Conservation (phyloP, 2,888 invertebrate species). For the Pharmacophagus antenor region DNA sequence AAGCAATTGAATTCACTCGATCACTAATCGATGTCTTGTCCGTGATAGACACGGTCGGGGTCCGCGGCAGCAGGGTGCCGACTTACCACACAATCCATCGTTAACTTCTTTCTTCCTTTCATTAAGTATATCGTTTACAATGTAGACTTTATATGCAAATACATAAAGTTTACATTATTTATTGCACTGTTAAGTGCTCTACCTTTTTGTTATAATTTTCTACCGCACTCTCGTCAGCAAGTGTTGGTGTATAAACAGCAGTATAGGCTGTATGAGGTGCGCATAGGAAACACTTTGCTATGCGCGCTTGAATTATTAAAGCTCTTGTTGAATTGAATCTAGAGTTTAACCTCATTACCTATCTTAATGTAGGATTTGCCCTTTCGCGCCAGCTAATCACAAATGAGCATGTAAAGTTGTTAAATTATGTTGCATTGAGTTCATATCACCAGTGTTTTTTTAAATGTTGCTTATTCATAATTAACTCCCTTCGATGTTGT, state of each 20-base stretch:
- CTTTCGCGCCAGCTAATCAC: slow-evolving; percentile 81
- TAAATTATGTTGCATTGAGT: slow-evolving; percentile 79
- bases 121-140: slow-evolving; percentile 66
- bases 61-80: slow-evolving; percentile 80
- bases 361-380: slow-evolving; percentile 81
- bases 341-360: slow-evolving; percentile 80
- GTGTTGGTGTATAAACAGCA: slow-evolving; percentile 47
- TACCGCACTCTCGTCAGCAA: slow-evolving; percentile 77
- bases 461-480: slow-evolving; percentile 77
- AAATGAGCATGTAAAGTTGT: slow-evolving; percentile 80
- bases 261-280: slow-evolving; percentile 57
- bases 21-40: slow-evolving; percentile 82
- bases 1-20: slow-evolving; percentile 81
- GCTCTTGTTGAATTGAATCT: slow-evolving; percentile 48
- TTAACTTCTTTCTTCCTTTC: slow-evolving; percentile 80
- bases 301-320: slow-evolving; percentile 45
- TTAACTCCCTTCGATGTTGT: slow-evolving; percentile 76
- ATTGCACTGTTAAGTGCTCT: slow-evolving; percentile 59
- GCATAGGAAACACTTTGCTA: slow-evolving; percentile 57
- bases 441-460: slow-evolving; percentile 67
- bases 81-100: slow-evolving; percentile 82
- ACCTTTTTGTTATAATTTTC: slow-evolving; percentile 76
- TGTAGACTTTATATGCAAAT: slow-evolving; percentile 64
- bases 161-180: slow-evolving; percentile 64
- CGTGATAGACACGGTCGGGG: slow-evolving; percentile 80